Base-by-base conservation (phyloP, 2,113 vertebrate genomes). In the Platichthys flesus region DNA sequence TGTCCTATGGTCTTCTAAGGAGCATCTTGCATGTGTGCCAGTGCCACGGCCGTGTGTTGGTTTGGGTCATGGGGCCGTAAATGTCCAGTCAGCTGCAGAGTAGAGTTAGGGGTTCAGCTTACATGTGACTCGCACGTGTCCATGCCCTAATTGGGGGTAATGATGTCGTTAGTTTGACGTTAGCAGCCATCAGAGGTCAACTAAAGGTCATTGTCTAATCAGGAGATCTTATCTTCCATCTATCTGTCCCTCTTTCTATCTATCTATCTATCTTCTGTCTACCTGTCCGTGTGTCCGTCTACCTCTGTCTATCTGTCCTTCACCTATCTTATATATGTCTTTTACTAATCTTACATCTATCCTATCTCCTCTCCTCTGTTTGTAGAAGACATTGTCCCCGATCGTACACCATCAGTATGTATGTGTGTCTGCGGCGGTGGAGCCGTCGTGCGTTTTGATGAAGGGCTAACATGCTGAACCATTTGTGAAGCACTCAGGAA, bases 381-480 rank as follows among this genome's bases (percentile, higher is more conserved):
- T 20, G 57, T 42, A 65, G 40, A 80, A 75, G 63, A 81, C 86
- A 84, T 68, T 75, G 64, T 56, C 63, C 71, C 58, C 68, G 79
- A 90, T 85, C 67, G 76, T 69, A 42, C 69, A 74, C 78, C 65
- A 55, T 56, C 81, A 71, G n/a, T 67, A 54, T 78, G 49, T 52
- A 37, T 67, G 65, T 79, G 42, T 78, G 60, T 85, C 55, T 59
- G 58, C 20, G 47, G 40, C n/a, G 20, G n/a, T 82, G 73, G 73
- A 83, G 74, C 67, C 57, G 78, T 89, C 85, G 87, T 86, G 81
- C 84, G 49, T 20, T 89, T 88, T 67, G 71, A 88, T 86, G 88
- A 94, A 94, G 92, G 93, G 91, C 91, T 93, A 92, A 78, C 89
- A 78, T 52, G 64, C 78, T 85, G 81, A 92, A 93, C 79, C 83